These are phyloP conservation scores for Anabacerthia variegaticeps DNA, from an alignment of 2,797 vertebrate genomes.

Conservation along the genomic window DNA sequence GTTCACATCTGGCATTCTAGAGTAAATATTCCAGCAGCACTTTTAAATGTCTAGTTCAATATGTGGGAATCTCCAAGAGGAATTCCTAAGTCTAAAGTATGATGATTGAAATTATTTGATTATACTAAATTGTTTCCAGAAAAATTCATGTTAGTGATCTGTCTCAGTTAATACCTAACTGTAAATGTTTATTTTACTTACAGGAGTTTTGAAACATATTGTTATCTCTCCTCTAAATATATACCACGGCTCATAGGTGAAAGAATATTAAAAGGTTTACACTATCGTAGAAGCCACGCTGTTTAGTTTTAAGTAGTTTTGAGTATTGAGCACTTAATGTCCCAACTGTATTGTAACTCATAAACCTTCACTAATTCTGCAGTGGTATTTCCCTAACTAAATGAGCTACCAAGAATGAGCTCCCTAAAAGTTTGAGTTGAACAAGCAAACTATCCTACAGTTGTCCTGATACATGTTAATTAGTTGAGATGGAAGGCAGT, in stretches of 20 bases:
- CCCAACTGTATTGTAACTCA: neutral
- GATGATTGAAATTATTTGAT: neutral
- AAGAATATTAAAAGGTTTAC: neutral
- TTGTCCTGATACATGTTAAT: neutral
- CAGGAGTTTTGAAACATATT: neutral
- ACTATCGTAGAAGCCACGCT: neutral
- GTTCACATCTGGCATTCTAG: neutral
- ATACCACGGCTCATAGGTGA: neutral
- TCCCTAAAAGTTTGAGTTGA: neutral
- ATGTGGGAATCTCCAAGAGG: neutral
- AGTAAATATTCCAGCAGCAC: neutral
- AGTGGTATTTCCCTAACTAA: neutral
- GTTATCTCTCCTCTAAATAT: neutral
- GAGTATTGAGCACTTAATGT: neutral
- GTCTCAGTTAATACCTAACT: neutral
- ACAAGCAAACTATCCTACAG: neutral
- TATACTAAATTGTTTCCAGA: neutral
- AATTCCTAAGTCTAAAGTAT: neutral
- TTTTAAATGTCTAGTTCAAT: neutral
- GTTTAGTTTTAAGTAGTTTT: neutral
- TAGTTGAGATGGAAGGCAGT: neutral
- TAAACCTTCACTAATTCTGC: neutral
- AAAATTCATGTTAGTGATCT: neutral
- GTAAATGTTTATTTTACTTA: neutral
- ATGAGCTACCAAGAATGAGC: neutral